Percentiles rank a stretch among this genome's conserved stretches.
These are phyloP conservation scores for Podabrus alpinus DNA, from an alignment of 2,888 invertebrate species.

Conservation along the genomic window DNA sequence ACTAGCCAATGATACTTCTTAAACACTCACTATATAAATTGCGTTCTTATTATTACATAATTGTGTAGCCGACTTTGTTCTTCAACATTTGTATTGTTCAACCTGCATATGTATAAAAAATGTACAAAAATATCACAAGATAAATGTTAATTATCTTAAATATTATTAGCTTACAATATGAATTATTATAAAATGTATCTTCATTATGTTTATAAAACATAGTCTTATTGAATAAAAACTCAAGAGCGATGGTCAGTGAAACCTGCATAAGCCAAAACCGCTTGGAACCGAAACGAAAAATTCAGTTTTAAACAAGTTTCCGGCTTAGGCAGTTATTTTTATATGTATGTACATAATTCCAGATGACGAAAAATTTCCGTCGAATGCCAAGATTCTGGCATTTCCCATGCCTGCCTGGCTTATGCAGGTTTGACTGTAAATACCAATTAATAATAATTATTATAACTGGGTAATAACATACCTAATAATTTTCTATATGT, in stretches of 20 bases:
- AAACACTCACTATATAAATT: not conserved
- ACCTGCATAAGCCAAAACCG: too few relatives aligned
- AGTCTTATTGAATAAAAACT: not conserved
- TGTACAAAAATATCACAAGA: slow-evolving; percentile 28
- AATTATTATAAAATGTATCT: slow-evolving; percentile 15
- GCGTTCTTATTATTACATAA: not conserved
- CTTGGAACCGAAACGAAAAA: too few relatives aligned
- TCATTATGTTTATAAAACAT: slow-evolving; percentile 26
- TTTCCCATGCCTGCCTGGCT: too few relatives aligned
- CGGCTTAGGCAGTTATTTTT: too few relatives aligned
- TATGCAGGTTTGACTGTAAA: too few relatives aligned
- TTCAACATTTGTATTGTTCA: not conserved
- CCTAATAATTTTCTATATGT: not conserved
- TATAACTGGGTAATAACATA: not conserved
- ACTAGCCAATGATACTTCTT: not conserved
- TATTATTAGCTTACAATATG: slow-evolving; percentile 17
- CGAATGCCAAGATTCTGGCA: too few relatives aligned
- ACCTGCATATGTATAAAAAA: slow-evolving; percentile 10
- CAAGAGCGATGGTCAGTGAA: too few relatives aligned
- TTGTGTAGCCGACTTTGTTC: not conserved
- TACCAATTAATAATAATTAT: not conserved
- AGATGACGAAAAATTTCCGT: too few relatives aligned
- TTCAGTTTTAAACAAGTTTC: too few relatives aligned
- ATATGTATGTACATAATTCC: too few relatives aligned
- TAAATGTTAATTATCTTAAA: slow-evolving; percentile 21